phyloP scores from a whole-genome alignment of 2,888 invertebrate species.

The Oxyscelio sp. region DNA sequence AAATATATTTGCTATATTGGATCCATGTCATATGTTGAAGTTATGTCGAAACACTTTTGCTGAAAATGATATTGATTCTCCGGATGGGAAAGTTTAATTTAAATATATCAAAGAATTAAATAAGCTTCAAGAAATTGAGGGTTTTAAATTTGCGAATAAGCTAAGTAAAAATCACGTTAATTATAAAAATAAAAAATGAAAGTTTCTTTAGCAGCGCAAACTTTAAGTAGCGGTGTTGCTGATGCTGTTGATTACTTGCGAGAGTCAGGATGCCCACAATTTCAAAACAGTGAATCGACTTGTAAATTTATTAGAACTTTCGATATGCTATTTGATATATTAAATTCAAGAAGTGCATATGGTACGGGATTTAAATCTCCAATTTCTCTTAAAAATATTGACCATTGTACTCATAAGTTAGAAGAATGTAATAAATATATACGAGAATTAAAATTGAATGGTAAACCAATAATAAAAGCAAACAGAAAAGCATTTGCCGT shows the following conservation, averaged over 20 bases:
- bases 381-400: too few species aligned
- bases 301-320: conserved; percentile 70
- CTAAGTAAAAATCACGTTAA: conserved; percentile 37
- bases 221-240: conserved; percentile 75
- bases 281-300: conserved; percentile 71
- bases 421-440: conserved; percentile 7
- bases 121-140: conserved; percentile 30
- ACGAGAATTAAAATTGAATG: not conserved
- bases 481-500: conserved; percentile 10
- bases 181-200: conserved; percentile 59
- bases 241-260: conserved; percentile 70
- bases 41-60: conserved; percentile 23
- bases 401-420: too few species aligned
- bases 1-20: conserved; percentile 19
- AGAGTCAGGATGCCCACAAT: conserved; percentile 36
- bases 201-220: conserved; percentile 75
- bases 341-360: conserved; percentile 72
- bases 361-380: conserved; percentile 61
- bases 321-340: conserved; percentile 71
- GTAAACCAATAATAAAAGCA: not conserved
- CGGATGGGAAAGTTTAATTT: conserved; percentile 4
- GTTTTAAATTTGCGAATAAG: conserved; percentile 51
- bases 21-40: conserved; percentile 46
- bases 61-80: not conserved
- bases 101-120: conserved; percentile 3